Percentiles rank a stretch among this genome's conserved stretches.
These are phyloP conservation scores for Prochilodus magdalenae DNA, from an alignment of 2,113 vertebrate species.

Conservation along the genomic window DNA sequence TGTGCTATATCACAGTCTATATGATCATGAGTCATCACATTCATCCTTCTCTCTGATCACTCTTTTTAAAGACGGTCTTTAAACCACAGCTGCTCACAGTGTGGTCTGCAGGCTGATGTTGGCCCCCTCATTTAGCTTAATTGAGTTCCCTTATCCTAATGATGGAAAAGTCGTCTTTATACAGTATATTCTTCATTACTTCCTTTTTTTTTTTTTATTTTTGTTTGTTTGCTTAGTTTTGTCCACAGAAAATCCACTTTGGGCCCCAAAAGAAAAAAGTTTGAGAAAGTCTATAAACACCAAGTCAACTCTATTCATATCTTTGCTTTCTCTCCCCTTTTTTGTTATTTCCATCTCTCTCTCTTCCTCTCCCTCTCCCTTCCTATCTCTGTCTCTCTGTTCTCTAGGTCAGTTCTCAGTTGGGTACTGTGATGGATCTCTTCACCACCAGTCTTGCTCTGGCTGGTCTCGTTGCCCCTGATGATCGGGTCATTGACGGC, in stretches of 20 bases:
- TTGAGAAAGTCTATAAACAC: too few relatives aligned
- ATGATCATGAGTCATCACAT: background rate
- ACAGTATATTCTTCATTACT: too few relatives aligned
- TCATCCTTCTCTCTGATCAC: constrained; percentile 20
- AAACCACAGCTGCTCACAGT: background rate
- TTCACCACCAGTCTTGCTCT: constrained; percentile 91
- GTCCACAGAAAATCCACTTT: too few relatives aligned
- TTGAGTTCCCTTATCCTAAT: too few relatives aligned
- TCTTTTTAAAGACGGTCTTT: constrained; percentile 12
- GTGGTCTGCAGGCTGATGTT: too few relatives aligned
- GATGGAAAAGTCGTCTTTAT: too few relatives aligned
- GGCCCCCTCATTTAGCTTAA: too few relatives aligned
- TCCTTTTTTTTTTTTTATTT: too few relatives aligned
- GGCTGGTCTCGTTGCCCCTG: constrained; percentile 82
- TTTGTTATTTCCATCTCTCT: background rate
- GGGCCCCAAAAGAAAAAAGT: too few relatives aligned
- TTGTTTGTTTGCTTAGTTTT: too few relatives aligned
- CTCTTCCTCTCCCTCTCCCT: background rate
- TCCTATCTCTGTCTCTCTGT: background rate
- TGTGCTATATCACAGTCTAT: constrained; percentile 24
- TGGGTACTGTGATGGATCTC: constrained; percentile 92
- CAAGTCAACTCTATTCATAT: background rate
- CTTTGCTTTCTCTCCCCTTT: background rate
- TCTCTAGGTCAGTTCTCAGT: constrained; percentile 87
- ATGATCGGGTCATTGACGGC: constrained; percentile 86